Evolutionary conservation across 2,888 invertebrate genomes (phyloP).

Genomic region (Hymenopus coronatus): DNA sequence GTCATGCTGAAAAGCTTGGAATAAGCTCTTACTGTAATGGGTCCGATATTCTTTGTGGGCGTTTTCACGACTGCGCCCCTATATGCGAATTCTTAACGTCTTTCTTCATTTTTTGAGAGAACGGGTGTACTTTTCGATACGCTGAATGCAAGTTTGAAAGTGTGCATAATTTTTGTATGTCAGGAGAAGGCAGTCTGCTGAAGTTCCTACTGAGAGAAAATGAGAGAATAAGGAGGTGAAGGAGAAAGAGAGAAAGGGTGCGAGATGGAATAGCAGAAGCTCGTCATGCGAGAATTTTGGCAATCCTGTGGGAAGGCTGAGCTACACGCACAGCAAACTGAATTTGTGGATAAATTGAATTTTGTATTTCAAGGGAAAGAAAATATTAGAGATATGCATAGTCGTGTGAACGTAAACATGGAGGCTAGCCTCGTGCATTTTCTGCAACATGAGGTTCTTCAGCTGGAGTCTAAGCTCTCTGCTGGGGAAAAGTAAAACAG

Average conservation of each 20-base stretch:
- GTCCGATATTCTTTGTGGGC: no score
- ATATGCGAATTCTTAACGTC: background rate
- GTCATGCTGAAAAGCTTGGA: no score
- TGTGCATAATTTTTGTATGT: background rate
- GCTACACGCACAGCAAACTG: background rate
- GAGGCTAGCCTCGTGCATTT: background rate
- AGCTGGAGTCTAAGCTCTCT: background rate
- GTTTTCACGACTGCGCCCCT: no score
- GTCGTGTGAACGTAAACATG: background rate
- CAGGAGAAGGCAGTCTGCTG: background rate
- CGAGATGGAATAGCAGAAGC: background rate
- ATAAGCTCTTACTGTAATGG: no score
- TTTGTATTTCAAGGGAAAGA: background rate
- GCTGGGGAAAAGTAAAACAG: no score
- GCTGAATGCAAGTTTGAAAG: background rate
- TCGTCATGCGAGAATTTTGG: background rate
- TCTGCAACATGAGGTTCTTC: background rate
- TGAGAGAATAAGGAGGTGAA: background rate
- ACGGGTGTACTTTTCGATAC: background rate
- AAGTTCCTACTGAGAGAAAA: background rate
- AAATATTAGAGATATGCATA: background rate
- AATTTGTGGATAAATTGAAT: background rate
- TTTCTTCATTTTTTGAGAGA: background rate
- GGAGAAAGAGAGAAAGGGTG: background rate
- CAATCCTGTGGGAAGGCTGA: background rate